Base-by-base conservation (phyloP, 2,113 vertebrate genomes). In the Climacteris rufus region DNA sequence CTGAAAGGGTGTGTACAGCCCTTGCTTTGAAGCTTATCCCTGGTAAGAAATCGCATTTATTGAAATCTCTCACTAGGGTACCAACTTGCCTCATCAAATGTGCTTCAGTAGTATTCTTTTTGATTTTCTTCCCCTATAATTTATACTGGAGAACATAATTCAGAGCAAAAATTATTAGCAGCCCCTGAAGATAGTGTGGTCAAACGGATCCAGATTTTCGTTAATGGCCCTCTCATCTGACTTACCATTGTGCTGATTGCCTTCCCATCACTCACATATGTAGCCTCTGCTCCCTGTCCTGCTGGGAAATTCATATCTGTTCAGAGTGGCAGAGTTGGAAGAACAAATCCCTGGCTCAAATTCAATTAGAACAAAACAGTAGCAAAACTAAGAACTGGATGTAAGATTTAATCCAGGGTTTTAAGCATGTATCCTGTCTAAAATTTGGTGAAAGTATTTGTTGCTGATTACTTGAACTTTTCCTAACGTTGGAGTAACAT, bases 1-100 rank as follows among this genome's bases (percentile, higher is more conserved):
- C 47, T 66, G 28, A 81, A 92, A 78, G 19, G 21, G 19, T 15
- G 35, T 70, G 63, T 33, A 33, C 21, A 81, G 44, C 10, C 52
- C 39, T 93, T 89, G 15, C 74, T 90, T 92, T 91, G 89, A 93
- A 84, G 66, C 28, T 84, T 84, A 33, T 22, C 37, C 49, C 30
- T 76, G 52, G 28, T 49, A 87, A 93, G 44, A 87, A 94, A 92
- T 85, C 33, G 52, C 70, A 96, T 76, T 49, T 90, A 94, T 39
- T 95, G 82, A 96, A 96, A 79, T 52, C 49, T 94, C 82, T 71
- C 89, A 49, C n/a, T 50, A 86, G 75, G 79, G 72, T 39, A 87
- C 53, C 1, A 7, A 42, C 42, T 94, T 33, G 25, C 31, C 60
- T 64, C 49, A 83, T 95, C 74, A 84, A 95, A 87, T 65, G 40